Percentiles rank a stretch among this genome's conserved stretches.
These are phyloP conservation scores for Drosophila glabriapex DNA, from an alignment of 2,888 invertebrate species.

Conservation along the genomic window DNA sequence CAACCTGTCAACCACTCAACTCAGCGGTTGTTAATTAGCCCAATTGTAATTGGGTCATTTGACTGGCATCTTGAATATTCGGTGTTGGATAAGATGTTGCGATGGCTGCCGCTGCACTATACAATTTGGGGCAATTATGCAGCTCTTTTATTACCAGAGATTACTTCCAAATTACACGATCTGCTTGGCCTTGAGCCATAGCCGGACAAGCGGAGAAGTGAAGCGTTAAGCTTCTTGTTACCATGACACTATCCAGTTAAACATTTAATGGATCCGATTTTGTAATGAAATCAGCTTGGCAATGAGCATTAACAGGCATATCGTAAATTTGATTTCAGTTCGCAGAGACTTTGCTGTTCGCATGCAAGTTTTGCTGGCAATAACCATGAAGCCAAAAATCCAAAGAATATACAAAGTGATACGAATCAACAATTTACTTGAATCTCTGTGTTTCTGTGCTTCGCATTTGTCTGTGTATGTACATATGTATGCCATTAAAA, in stretches of 20 bases:
- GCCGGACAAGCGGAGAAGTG: not conserved
- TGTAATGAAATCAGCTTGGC: not conserved
- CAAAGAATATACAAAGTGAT: not conserved
- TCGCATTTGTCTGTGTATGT: not conserved
- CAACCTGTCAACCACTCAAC: not conserved
- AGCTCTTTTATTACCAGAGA: not conserved
- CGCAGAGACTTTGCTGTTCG: not conserved
- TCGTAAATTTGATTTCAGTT: constrained; percentile 1
- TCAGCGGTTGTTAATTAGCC: not conserved
- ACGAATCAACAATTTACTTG: not conserved
- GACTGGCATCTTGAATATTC: not conserved
- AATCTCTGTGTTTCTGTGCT: not conserved
- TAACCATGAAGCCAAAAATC: not conserved
- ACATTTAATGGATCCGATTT: not conserved
- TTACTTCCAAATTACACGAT: not conserved
- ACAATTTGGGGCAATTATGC: not conserved
- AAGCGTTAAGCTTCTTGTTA: not conserved
- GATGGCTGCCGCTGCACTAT: not conserved
- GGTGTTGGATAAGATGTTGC: not conserved
- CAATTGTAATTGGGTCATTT: not conserved
- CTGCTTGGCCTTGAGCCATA: not conserved
- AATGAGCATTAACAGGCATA: not conserved
- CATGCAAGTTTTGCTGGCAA: not conserved
- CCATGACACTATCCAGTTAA: not conserved
- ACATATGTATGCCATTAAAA: constrained; percentile 35